Evolutionary conservation across 2,888 invertebrate species (phyloP), one percentile per base, ranked within the genome.

Genomic region (Campoplex nolae): DNA sequence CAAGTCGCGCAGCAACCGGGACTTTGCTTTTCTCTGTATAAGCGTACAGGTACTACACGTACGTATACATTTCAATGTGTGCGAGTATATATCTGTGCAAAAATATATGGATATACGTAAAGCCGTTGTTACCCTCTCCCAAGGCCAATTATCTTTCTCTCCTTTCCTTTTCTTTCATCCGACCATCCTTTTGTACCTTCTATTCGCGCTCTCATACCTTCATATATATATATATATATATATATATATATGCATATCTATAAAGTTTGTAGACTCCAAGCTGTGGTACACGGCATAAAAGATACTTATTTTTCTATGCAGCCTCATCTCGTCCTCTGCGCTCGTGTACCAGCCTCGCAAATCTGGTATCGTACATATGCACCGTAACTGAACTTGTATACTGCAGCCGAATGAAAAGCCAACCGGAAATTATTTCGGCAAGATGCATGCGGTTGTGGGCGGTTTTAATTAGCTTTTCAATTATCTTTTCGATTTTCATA

Each of bases 81-180:
- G 38, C 38, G 38, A 38, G 38, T 32, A 18, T 38, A 16, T 28
- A n/a, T 38, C 23, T 28, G 65, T 68, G 38, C 9, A 18, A 62
- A 16, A 45, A 45, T 65, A 51, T 11, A 78, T 67, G 35, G 89
- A 90, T 89, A 91, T 86, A 88, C 87, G 89, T 89, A 90, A 92
- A 92, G 92, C 91, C 91, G 92, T 92, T 92, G 92, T 92, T 92
- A 91, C 90, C 88, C 89, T 90, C 90, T 90, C 91, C 89, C 90
- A 88, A 88, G 88, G 85, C 89, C 89, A 81, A 90, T 91, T 92
- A 92, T 92, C 92, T 91, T 90, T 89, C 91, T 90, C 89, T 56
- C 67, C 74, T 84, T 76, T 82, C 73, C 62, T 84, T 86, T 86
- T 79, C 87, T 84, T 79, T 82, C 62, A 35, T 79, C 32, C n/a